Conservation (phyloP, 2,797 vertebrate species). For the Cossypha dichroa region DNA sequence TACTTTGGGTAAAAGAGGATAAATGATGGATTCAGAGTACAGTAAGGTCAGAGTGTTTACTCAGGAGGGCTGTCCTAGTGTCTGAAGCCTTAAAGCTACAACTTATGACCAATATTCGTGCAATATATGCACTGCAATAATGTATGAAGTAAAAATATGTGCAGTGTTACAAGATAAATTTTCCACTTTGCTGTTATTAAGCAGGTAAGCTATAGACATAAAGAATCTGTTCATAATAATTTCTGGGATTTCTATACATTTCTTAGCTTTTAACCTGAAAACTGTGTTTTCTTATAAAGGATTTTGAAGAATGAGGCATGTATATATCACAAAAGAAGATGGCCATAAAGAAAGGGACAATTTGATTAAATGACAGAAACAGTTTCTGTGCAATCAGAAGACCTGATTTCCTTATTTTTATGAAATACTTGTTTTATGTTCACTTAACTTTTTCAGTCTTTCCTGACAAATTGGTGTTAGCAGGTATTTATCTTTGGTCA, state of each 20-base stretch:
- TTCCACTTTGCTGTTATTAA: not conserved
- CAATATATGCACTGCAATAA: not conserved
- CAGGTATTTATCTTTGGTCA: not conserved
- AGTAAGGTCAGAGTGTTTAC: not conserved
- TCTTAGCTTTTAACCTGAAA: not conserved
- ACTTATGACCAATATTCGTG: not conserved
- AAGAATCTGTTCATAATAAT: not conserved
- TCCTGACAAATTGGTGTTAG: not conserved
- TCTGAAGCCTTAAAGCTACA: not conserved
- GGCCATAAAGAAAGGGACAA: not conserved
- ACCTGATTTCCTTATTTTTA: not conserved
- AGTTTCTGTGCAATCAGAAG: not conserved
- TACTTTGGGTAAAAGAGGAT: not conserved
- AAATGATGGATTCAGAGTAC: not conserved
- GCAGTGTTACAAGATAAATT: not conserved
- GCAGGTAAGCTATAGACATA: not conserved
- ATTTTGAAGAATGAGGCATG: not conserved
- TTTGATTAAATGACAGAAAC: not conserved
- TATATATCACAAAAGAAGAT: not conserved
- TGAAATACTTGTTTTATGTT: not conserved
- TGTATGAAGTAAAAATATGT: not conserved
- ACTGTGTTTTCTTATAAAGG: not conserved
- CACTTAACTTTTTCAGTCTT: not conserved
- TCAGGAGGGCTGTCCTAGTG: not conserved
- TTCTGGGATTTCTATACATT: not conserved